These are phyloP conservation scores for Thermophis baileyi DNA, from an alignment of 2,113 vertebrate species.

Conservation along the genomic window DNA sequence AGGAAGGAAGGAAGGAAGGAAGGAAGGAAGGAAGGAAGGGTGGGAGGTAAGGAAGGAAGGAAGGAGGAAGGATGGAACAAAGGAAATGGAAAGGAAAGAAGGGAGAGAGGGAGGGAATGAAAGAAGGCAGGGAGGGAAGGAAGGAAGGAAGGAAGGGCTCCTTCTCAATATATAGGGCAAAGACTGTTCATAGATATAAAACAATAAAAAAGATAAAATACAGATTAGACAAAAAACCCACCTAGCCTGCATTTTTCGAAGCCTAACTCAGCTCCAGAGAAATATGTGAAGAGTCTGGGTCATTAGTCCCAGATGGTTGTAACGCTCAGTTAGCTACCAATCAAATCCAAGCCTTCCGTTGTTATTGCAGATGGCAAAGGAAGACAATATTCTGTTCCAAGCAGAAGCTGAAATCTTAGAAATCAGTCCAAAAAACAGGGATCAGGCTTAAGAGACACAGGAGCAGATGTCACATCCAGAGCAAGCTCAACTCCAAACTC, in stretches of 20 bases:
- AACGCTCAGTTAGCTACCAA: background rate
- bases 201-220: background rate
- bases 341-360: background rate
- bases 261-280: background rate
- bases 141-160: too few relatives aligned
- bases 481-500: background rate
- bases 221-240: background rate
- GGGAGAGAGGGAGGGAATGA: too few relatives aligned
- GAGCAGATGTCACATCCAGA: background rate
- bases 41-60: too few relatives aligned
- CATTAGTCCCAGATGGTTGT: background rate
- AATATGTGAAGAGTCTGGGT: background rate
- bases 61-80: too few relatives aligned
- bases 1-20: too few relatives aligned
- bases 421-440: background rate
- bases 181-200: background rate
- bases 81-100: too few relatives aligned
- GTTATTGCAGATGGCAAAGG: background rate
- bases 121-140: accelerated
- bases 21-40: too few relatives aligned
- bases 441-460: background rate
- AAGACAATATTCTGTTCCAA: background rate
- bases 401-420: background rate
- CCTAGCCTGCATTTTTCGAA: background rate
- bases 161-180: background rate